Evolutionary conservation across 2,797 vertebrate genomes (phyloP).

Genomic region (Phylloscopus collybita): DNA sequence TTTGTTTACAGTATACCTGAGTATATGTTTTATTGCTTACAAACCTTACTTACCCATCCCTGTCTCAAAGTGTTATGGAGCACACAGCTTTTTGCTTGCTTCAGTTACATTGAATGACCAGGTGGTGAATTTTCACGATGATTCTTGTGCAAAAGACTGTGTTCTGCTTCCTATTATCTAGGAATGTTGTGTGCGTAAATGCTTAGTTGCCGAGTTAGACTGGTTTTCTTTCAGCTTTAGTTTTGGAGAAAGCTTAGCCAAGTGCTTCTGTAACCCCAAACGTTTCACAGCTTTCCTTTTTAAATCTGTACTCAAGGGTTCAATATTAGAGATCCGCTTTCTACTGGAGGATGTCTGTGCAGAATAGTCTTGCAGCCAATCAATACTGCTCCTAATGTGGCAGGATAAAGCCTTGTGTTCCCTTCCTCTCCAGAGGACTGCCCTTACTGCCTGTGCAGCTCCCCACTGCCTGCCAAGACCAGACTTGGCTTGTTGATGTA

Average conservation of each 20-base stretch:
- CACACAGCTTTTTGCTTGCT: neutral
- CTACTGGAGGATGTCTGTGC: neutral
- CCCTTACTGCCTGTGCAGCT: neutral
- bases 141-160: neutral
- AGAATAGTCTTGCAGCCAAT: neutral
- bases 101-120: neutral
- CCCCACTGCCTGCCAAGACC: neutral
- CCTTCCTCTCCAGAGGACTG: neutral
- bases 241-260: neutral
- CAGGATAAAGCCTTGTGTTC: neutral
- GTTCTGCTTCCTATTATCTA: conserved; percentile 8
- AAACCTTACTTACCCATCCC: neutral
- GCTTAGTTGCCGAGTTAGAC: neutral
- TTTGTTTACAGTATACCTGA: neutral
- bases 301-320: neutral
- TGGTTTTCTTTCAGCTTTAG: neutral
- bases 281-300: neutral
- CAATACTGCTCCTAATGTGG: neutral
- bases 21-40: neutral
- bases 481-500: neutral
- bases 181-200: neutral
- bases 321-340: neutral
- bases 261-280: neutral
- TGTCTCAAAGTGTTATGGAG: neutral
- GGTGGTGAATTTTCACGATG: neutral